These are phyloP conservation scores for Xestia c-nigrum DNA, from an alignment of 2,888 invertebrate genomes.

Conservation along the genomic window DNA sequence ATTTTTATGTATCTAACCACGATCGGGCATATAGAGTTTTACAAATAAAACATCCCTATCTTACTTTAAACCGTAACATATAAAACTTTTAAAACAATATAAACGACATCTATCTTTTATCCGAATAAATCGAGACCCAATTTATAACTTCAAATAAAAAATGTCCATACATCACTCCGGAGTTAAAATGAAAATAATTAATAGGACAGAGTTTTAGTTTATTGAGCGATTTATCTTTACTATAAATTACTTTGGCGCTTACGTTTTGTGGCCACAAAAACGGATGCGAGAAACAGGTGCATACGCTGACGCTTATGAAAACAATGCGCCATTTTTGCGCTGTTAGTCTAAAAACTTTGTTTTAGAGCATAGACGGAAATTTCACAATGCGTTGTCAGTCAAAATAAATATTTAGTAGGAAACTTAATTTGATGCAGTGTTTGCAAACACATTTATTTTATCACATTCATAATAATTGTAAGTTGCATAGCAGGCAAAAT, in stretches of 20 bases:
- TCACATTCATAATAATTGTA: not conserved
- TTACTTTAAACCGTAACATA: constrained; percentile 23
- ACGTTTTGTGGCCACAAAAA: constrained; percentile 49
- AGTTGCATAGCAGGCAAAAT: not conserved
- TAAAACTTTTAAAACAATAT: constrained; percentile 48
- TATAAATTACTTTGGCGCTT: constrained; percentile 67
- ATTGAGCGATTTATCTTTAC: constrained; percentile 64
- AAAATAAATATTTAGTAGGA: not conserved
- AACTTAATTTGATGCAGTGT: not conserved
- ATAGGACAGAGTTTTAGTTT: constrained; percentile 59
- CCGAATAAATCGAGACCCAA: constrained; percentile 58
- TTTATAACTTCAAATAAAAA: constrained; percentile 60
- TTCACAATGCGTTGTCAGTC: not conserved
- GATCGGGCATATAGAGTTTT: constrained; percentile 9
- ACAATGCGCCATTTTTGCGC: no score
- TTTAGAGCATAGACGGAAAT: not conserved
- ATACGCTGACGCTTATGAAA: not conserved
- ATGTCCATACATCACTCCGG: constrained; percentile 49
- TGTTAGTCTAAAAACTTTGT: not conserved
- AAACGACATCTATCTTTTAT: constrained; percentile 47
- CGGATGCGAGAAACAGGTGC: not conserved
- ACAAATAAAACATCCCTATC: not conserved
- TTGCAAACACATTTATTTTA: not conserved
- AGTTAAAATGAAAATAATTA: constrained; percentile 63
- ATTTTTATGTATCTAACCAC: not conserved